Evolutionary conservation across 2,888 invertebrate genomes (phyloP).

Genomic region (Epirrita christyi): DNA sequence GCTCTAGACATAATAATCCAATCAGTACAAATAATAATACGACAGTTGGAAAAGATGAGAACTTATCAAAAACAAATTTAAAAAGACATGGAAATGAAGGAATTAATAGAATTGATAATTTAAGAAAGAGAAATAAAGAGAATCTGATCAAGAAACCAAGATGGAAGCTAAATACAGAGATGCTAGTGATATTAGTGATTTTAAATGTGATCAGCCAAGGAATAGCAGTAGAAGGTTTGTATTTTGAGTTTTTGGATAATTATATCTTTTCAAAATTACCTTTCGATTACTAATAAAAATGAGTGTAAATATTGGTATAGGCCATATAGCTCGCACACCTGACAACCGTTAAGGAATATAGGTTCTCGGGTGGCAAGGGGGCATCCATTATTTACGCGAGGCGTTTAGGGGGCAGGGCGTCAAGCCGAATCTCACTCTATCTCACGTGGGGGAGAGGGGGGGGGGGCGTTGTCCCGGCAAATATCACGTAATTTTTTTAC

Average conservation of each 20-base stretch:
- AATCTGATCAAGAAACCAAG: constrained; percentile 40
- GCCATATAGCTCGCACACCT: too few species aligned
- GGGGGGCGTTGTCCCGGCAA: too few species aligned
- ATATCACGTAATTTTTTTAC: too few species aligned
- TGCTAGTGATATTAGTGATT: constrained; percentile 66
- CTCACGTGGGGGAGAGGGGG: too few species aligned
- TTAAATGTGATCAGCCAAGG: constrained; percentile 62
- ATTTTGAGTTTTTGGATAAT: background rate
- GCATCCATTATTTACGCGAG: too few species aligned
- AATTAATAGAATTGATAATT: background rate
- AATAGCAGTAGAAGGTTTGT: constrained; percentile 49
- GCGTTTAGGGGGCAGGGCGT: too few species aligned
- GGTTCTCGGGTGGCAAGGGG: too few species aligned
- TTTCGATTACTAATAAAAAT: too few species aligned
- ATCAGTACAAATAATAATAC: background rate
- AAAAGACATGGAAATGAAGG: background rate
- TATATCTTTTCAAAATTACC: too few species aligned
- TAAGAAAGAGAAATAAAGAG: background rate
- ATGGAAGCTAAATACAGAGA: constrained; percentile 60
- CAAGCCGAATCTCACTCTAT: too few species aligned
- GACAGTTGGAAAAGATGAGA: background rate
- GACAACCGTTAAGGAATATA: too few species aligned
- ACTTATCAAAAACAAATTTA: background rate
- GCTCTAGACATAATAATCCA: background rate
- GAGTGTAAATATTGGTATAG: too few species aligned